Base-by-base conservation (phyloP, 1,140 invertebrate genomes). In the Aphaenogaster ashmeadi region DNA sequence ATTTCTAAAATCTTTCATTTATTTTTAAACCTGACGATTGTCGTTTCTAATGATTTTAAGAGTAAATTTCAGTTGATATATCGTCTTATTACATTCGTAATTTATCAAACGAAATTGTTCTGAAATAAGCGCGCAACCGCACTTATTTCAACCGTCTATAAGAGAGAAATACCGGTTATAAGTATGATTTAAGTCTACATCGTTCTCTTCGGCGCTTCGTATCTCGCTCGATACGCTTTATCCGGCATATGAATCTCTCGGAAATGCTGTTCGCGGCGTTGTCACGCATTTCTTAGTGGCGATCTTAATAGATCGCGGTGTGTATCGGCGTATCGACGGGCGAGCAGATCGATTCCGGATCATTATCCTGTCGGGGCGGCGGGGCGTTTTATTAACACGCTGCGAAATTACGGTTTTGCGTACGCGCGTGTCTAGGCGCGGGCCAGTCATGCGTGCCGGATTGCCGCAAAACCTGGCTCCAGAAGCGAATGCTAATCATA, bases 401-500 rank as follows among this genome's bases (percentile, higher is more conserved):
- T 52, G 85, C 64, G 44, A 89, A 66, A 33, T 72, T 86, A 77
- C 75, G 18, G 52, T 47, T 79, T 74, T 27, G 38, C 60, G 38
- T 52, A 44, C 56, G 64, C 78, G 72, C 78, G 90, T 56, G 71
- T 54, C 88, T 79, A 89, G 79, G 58, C 71, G 81, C 80, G 71
- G 81, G 50, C 79, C 92, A 92, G 91, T 91, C 91, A 93, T 92
- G 92, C 93, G 92, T 93, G 90, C 71, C n/a, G 89, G 89, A 92
- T 92, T 56, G 75, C 77, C 52, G 83, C 89, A 85, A 83, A 91
- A 90, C 87, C 41, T 84, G 86, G 88, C 81, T 90, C 71, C 88
- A 88, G 87, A 90, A 88, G 56, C 80, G 64, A 91, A 91, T 87
- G 88, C 91, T 90, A 92, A 92, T 91, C 78, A 92, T 91, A 91